Base-by-base conservation (phyloP, 2,797 vertebrate species). In the Odontamblyopus rebecca region DNA sequence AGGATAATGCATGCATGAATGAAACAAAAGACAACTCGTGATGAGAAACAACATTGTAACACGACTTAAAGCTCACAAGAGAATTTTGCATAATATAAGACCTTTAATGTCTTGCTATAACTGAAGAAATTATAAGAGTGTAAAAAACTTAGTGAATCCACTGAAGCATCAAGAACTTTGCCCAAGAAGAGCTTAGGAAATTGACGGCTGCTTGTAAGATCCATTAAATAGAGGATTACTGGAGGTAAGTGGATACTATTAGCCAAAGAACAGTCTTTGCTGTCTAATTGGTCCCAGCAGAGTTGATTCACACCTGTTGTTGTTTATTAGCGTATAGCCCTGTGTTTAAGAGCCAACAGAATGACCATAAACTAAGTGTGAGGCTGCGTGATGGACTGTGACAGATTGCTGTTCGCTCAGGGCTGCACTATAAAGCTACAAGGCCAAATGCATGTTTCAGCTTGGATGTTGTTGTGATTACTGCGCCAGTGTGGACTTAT, bases 261-360 rank as follows among this genome's bases (percentile, higher is more conserved):
- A 83, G 80, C 77, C 81, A 79, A 80, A 75, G 73, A 66, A 78
- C 81, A 73, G 75, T 78, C 77, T 83, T 90, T 86, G 78, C 69
- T 48, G 68, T 66, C 67, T 89, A 90, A 91, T 90, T 88, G 85
- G 85, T 88, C 86, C 89, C 89, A 84, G 80, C 77, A 79, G 87
- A 72, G 84, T 78, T 9, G 35, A 73, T 70, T 80, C 72, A 67
- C 84, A 81, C 82, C 73, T 87, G 82, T 80, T 81, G 82, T 69
- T 91, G 77, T 86, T 88, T 87, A 71, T 69, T 72, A 61, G 61
- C 15, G 8, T 68, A 78, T 67, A 78, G 67, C 12, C 71, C 23
- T 68, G 65, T 65, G 38, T 75, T 5, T 57, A 61, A 35, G 73
- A 65, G 77, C 71, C 69, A 67, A 68, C 69, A 73, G 48, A 54